Evolutionary conservation across 1,140 invertebrate genomes (phyloP).

Genomic region (Eufriesea mexicana): DNA sequence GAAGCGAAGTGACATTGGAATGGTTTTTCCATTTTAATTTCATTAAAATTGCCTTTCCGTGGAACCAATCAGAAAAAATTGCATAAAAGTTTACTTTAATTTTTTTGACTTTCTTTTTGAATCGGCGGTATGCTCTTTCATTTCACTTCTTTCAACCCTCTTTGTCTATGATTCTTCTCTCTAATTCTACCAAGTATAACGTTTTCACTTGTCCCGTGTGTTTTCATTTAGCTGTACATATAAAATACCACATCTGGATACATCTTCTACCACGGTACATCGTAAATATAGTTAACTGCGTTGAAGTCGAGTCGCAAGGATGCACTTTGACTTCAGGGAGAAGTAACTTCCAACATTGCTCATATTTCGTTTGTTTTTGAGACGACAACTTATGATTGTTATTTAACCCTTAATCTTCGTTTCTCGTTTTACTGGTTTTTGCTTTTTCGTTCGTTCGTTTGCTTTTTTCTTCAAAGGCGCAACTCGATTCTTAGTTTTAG

Average conservation of each 20-base stretch:
- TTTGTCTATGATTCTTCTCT: background rate
- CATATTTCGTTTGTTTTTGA: background rate
- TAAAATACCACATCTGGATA: conserved; percentile 45
- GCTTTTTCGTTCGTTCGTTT: background rate
- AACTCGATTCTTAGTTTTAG: conserved; percentile 20
- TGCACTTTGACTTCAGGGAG: conserved; percentile 41
- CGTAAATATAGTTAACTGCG: conserved; percentile 34
- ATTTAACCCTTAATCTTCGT: conserved; percentile 5
- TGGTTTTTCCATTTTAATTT: background rate
- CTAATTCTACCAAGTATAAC: conserved; percentile 26
- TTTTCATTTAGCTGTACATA: conserved; percentile 26
- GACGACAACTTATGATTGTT: background rate
- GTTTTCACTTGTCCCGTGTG: background rate
- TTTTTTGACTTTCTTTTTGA: background rate
- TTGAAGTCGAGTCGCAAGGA: conserved; percentile 38
- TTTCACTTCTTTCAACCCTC: conserved; percentile 47
- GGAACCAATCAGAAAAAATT: background rate
- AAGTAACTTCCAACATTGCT: conserved; percentile 39
- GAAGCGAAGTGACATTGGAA: conserved; percentile 36
- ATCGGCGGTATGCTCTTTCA: background rate
- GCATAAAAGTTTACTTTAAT: background rate
- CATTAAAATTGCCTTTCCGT: too few relatives aligned
- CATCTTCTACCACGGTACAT: conserved; percentile 45
- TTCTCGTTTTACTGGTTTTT: conserved; percentile 7
- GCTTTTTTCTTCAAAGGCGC: background rate